Percentiles rank a stretch among this genome's conserved stretches.
Conservation (phyloP, 2,797 vertebrate genomes). For the Microtus agrestis region DNA sequence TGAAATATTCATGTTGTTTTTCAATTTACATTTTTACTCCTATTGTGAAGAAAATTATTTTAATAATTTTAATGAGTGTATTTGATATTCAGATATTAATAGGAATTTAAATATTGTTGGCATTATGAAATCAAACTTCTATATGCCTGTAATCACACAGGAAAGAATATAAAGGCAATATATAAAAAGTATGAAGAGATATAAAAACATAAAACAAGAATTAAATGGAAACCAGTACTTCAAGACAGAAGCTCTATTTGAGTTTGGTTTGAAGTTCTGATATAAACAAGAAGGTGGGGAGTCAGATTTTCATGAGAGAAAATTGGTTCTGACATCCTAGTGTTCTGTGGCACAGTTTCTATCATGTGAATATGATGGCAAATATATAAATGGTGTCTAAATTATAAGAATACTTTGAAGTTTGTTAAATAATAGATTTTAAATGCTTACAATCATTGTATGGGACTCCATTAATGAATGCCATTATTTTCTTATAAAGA, state of each 20-base stretch:
- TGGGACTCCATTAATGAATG: not conserved
- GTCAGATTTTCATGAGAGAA: not conserved
- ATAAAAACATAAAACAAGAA: not conserved
- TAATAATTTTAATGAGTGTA: not conserved
- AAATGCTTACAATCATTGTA: not conserved
- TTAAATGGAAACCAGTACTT: not conserved
- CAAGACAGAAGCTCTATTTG: not conserved
- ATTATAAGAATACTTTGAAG: not conserved
- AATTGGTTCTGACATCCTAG: not conserved
- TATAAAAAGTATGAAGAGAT: not conserved
- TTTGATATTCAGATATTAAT: conserved; percentile 30
- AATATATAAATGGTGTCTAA: not conserved
- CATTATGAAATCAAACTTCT: not conserved
- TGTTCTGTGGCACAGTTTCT: not conserved
- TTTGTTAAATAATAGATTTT: not conserved
- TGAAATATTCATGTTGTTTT: not conserved
- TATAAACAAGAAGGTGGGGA: not conserved
- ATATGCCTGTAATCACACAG: not conserved
- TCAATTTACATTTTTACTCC: not conserved
- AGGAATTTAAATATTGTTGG: not conserved
- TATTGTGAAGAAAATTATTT: conserved; percentile 27
- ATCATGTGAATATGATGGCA: not conserved
- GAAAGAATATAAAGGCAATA: not conserved
- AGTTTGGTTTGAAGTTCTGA: not conserved
- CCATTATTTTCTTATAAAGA: not conserved